phyloP scores from a whole-genome alignment of 2,113 vertebrate species.

The Sisor rabdophorus region DNA sequence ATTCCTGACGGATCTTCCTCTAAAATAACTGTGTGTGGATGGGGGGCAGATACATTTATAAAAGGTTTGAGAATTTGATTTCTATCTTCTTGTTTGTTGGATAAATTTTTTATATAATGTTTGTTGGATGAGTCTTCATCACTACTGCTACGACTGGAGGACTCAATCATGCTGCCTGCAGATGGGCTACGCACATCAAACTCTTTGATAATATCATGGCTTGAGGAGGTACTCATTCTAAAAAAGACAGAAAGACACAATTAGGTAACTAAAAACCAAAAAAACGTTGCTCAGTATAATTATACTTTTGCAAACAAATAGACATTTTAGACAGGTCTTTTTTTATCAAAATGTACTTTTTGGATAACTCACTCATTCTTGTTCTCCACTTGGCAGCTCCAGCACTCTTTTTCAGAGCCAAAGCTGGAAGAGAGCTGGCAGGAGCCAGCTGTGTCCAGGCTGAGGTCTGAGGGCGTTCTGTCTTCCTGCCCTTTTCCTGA shows the following conservation, averaged over 20 bases:
- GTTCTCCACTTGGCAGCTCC: conserved; percentile 71
- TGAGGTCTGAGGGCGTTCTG: conserved; percentile 76
- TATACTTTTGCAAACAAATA: too few species aligned
- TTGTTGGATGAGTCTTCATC: conserved; percentile 50
- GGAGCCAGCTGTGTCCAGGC: conserved; percentile 82
- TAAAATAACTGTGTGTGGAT: neutral
- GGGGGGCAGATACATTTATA: neutral
- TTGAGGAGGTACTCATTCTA: conserved; percentile 59
- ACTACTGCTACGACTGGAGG: conserved; percentile 52
- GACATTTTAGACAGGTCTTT: too few species aligned
- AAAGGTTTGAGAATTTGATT: neutral
- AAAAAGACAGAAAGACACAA: conserved; percentile 28
- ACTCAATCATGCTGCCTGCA: conserved; percentile 56
- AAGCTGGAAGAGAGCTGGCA: conserved; percentile 91
- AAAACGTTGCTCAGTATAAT: neutral
- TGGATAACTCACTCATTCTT: conserved; percentile 75
- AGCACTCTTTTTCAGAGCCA: conserved; percentile 77
- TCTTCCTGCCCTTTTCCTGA: conserved; percentile 65
- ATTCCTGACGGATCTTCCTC: neutral
- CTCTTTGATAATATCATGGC: conserved; percentile 68
- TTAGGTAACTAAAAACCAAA: too few species aligned
- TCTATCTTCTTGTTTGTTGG: conserved; percentile 9
- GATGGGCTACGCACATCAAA: conserved; percentile 59
- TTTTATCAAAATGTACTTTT: neutral
- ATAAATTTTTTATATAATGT: conserved; percentile 35